Evolutionary conservation across 2,888 invertebrate species (phyloP).

Genomic region (Molorchus minor): DNA sequence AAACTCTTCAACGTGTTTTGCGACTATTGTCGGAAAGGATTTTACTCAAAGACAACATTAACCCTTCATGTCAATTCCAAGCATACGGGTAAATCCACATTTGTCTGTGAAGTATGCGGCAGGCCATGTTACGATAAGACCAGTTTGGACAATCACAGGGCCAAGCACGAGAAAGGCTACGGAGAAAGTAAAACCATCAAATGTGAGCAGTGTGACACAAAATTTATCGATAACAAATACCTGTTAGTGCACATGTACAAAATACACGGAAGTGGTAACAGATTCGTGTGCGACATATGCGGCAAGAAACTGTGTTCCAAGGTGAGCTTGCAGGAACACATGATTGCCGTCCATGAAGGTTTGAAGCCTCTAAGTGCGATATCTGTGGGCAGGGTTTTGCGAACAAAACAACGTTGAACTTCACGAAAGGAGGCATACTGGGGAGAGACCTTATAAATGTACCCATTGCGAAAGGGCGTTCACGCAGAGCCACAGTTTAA

Average conservation of each 20-base stretch:
- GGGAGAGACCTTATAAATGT: slow-evolving; percentile 66
- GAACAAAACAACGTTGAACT: slow-evolving; percentile 66
- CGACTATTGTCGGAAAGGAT: slow-evolving; percentile 45
- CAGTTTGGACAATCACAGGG: slow-evolving; percentile 45
- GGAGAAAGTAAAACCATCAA: slow-evolving; percentile 42
- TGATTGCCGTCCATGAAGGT: slow-evolving; percentile 54
- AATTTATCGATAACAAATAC: slow-evolving; percentile 46
- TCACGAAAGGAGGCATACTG: slow-evolving; percentile 67
- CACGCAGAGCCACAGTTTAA: slow-evolving; percentile 53
- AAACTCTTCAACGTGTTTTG: slow-evolving; percentile 54
- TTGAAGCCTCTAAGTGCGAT: slow-evolving; percentile 64
- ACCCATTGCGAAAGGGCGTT: slow-evolving; percentile 67
- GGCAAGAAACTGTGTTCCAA: slow-evolving; percentile 64
- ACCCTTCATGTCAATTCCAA: slow-evolving; percentile 44
- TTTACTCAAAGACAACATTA: slow-evolving; percentile 42
- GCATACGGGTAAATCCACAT: slow-evolving; percentile 45
- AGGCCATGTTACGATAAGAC: slow-evolving; percentile 48
- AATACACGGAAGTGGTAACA: slow-evolving; percentile 37
- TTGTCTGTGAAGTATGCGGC: slow-evolving; percentile 48
- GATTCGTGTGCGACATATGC: slow-evolving; percentile 63
- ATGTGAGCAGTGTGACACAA: slow-evolving; percentile 45
- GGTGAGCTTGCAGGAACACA: slow-evolving; percentile 49
- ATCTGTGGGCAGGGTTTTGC: slow-evolving; percentile 68
- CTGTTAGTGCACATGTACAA: slow-evolving; percentile 47
- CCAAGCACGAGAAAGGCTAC: slow-evolving; percentile 45